phyloP scores from a whole-genome alignment of 2,888 invertebrate species.

The Troides helena region DNA sequence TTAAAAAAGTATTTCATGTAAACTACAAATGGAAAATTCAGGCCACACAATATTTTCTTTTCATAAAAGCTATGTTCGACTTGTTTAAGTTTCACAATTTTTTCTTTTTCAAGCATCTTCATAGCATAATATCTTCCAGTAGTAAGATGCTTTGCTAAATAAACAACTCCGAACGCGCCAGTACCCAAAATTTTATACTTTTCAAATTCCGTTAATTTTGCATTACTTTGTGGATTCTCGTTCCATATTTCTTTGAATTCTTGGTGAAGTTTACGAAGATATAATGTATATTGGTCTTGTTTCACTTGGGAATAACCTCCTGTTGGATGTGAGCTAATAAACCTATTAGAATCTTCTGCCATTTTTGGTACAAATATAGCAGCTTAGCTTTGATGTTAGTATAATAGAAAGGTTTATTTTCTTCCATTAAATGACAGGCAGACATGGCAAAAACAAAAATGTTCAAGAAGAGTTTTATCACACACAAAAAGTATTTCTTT shows the following conservation, averaged over 20 bases:
- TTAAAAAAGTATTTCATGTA: slow-evolving; percentile 91
- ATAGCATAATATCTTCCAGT: slow-evolving; percentile 87
- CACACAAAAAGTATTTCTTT: no score
- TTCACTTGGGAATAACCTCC: slow-evolving; percentile 55
- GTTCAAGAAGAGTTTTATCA: no score
- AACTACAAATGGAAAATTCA: slow-evolving; percentile 94
- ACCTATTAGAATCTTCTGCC: slow-evolving; percentile 44
- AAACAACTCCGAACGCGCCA: slow-evolving; percentile 95
- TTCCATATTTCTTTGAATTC: slow-evolving; percentile 70
- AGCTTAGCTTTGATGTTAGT: no score
- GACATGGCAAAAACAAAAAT: no score
- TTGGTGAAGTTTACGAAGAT: slow-evolving; percentile 58
- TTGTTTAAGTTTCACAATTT: slow-evolving; percentile 92
- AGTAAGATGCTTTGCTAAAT: slow-evolving; percentile 82
- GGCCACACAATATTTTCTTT: slow-evolving; percentile 90
- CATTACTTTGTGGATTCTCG: slow-evolving; percentile 48
- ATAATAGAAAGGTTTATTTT: no score
- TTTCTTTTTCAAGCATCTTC: slow-evolving; percentile 93
- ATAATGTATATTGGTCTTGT: slow-evolving; percentile 61
- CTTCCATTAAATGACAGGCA: no score
- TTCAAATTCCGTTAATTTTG: slow-evolving; percentile 83
- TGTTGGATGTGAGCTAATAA: slow-evolving; percentile 35
- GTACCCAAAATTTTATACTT: slow-evolving; percentile 88
- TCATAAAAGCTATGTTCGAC: slow-evolving; percentile 93
- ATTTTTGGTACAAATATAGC: slow-evolving; percentile 34